Evolutionary conservation across 1,140 invertebrate species (phyloP).

Genomic region (Drosophila lacertosa): DNA sequence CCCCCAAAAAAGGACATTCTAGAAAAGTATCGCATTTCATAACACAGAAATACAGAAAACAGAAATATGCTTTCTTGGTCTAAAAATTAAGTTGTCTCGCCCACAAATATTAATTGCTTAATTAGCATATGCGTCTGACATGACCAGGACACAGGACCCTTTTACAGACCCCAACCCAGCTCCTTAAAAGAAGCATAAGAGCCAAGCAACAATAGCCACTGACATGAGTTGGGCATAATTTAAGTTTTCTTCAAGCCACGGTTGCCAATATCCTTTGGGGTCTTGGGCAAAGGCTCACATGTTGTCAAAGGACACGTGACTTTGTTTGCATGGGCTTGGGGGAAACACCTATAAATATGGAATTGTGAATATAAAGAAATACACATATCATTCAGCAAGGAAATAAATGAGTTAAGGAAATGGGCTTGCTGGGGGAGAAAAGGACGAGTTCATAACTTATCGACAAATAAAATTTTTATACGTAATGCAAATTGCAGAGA

Average conservation of each 20-base stretch:
- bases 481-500: no score
- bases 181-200: background rate
- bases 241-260: slow-evolving; percentile 22
- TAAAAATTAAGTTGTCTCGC: slow-evolving; percentile 82
- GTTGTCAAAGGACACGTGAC: slow-evolving; percentile 62
- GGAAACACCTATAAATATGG: slow-evolving; percentile 21
- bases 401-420: background rate
- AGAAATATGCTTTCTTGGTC: slow-evolving; percentile 68
- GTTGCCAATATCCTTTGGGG: slow-evolving; percentile 4
- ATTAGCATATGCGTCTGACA: slow-evolving; percentile 78
- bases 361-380: background rate
- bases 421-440: background rate
- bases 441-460: no score
- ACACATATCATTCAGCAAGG: slow-evolving; percentile 21
- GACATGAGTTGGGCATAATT: slow-evolving; percentile 25
- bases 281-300: slow-evolving; percentile 46
- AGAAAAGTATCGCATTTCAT: slow-evolving; percentile 71
- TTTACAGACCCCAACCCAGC: slow-evolving; percentile 1
- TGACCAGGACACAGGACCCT: slow-evolving; percentile 42
- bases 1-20: slow-evolving; percentile 41
- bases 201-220: slow-evolving; percentile 23
- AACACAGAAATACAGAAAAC: slow-evolving; percentile 14
- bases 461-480: no score
- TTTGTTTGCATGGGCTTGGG: slow-evolving; percentile 31
- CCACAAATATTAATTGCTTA: slow-evolving; percentile 82